These are phyloP conservation scores for Conopomorpha cramerella DNA, from an alignment of 1,140 invertebrate species.

Conservation along the genomic window DNA sequence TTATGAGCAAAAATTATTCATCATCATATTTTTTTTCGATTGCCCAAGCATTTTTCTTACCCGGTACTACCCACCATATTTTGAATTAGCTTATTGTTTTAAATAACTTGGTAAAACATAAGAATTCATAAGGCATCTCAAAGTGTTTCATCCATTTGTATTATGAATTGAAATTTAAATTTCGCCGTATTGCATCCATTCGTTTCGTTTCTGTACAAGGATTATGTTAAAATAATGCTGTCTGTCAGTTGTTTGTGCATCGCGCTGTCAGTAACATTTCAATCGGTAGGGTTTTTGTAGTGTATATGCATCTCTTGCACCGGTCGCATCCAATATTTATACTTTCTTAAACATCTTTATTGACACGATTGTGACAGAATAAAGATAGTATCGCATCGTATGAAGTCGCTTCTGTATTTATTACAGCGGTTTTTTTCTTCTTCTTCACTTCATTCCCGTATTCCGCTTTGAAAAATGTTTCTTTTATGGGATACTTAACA, in stretches of 20 bases:
- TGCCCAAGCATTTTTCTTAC: no score
- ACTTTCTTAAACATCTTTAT: conserved; percentile 53
- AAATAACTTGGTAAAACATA: no score
- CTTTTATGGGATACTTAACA: no score
- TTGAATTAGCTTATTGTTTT: no score
- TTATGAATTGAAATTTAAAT: conserved; percentile 58
- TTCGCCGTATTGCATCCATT: conserved; percentile 41
- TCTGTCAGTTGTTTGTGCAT: conserved; percentile 54
- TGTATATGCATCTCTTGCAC: conserved; percentile 21
- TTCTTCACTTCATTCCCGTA: no score
- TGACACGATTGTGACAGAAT: conserved; percentile 44
- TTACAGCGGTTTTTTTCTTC: conserved; percentile 17
- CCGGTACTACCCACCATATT: no score
- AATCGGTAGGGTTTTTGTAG: conserved; percentile 51
- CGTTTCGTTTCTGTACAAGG: conserved; percentile 49
- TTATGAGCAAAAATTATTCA: no score
- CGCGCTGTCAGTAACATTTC: conserved; percentile 53
- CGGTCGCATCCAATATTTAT: conserved; percentile 50
- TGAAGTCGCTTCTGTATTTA: conserved; percentile 24
- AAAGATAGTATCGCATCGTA: conserved; percentile 25
- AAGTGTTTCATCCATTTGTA: no score
- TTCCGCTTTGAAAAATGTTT: no score
- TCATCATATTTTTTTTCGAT: no score
- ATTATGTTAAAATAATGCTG: conserved; percentile 58
- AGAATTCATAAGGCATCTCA: no score